Evolutionary conservation across 2,888 invertebrate genomes (phyloP), one percentile per base, ranked within the genome.

Genomic region (Melanotus villosus): DNA sequence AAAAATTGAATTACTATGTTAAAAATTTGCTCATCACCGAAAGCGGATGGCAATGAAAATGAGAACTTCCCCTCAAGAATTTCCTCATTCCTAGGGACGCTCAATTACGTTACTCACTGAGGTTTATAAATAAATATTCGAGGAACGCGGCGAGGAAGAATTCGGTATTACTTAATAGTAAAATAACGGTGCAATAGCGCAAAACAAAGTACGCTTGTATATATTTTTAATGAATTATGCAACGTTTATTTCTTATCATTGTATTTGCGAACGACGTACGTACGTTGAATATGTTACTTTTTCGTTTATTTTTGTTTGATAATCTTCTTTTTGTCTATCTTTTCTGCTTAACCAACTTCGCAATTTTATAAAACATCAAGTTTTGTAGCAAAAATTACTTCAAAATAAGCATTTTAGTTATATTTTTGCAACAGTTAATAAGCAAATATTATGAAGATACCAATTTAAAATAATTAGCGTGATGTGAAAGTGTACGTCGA

Each of bases 141-240:
- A 34, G 12, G 41, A 16, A 41, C 41, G 41, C 41, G 34, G 34
- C 34, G 16, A 41, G 41, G 16, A 41, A 41, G 41, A 16, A 41
- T 14, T 16, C 34, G 12, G 5, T 34, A 34, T 34, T 34, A 12
- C 34, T 34, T 34, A 34, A 34, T 34, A 16, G 4, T 9, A 16
- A 1, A 14, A 7, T 41, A 41, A 41, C 18, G 41, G 41, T 41
- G 41, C 14, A 41, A 9, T 34, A 34, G n/a, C 12, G 34, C 14
- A 41, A 41, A 41, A 41, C 41, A 41, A 41, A 41, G 41, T 41
- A 3, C 2, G 12, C 1, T n/a, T 21, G 45, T 45, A 45, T 21
- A 45, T 45, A 32, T 50, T 50, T 50, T 50, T 50, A 30, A 50
- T 30, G 50, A 30, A 14, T 50, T 50, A 50, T 50, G 50, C 50